Conservation (phyloP, 2,113 vertebrate genomes). For the Mesoclemmys tuberculata region DNA sequence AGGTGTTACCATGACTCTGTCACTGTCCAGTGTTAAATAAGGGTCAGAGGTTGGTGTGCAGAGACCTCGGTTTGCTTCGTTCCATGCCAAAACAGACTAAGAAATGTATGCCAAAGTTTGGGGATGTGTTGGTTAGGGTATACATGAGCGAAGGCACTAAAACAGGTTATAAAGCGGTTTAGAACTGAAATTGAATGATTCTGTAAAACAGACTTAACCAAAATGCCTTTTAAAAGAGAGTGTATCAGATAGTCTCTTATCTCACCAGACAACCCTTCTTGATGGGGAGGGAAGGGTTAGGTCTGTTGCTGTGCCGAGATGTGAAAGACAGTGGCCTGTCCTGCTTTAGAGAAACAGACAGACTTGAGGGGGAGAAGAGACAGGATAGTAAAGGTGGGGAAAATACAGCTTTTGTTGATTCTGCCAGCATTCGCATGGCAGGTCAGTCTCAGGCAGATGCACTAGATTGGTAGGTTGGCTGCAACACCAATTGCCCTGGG, state of each 20-base stretch:
- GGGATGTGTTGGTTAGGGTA: neutral
- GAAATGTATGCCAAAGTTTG: neutral
- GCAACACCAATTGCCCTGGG: neutral
- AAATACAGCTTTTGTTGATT: neutral
- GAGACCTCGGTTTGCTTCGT: neutral
- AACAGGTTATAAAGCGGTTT: neutral
- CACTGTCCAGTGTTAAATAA: neutral
- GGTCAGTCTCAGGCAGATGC: neutral
- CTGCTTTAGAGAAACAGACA: neutral
- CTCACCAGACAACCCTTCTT: neutral
- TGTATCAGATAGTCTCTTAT: neutral
- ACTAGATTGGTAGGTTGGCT: neutral
- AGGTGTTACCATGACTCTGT: neutral
- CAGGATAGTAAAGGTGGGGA: neutral
- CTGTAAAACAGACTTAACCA: neutral
- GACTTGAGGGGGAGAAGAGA: neutral
- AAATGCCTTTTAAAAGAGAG: neutral
- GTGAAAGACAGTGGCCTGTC: neutral
- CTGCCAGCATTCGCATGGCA: constrained; percentile 35
- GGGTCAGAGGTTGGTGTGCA: neutral
- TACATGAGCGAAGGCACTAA: neutral
- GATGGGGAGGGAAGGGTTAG: too few species aligned
- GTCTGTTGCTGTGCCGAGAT: neutral
- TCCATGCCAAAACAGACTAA: neutral
- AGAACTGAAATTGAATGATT: neutral